These are phyloP conservation scores for Calephelis perditalis DNA, from an alignment of 2,888 invertebrate species.

Conservation along the genomic window DNA sequence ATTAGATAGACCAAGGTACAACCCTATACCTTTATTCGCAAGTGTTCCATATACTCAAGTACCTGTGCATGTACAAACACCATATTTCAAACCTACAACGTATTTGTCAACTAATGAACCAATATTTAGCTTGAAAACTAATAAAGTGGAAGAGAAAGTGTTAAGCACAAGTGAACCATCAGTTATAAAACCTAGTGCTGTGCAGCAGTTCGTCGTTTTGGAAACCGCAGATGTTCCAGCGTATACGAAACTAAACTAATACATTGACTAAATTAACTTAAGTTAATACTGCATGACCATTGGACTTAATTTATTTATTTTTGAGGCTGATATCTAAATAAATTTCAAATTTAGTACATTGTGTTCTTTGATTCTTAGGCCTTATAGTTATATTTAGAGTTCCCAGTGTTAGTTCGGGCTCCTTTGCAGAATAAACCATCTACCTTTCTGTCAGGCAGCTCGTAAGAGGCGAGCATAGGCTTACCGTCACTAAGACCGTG, in stretches of 20 bases:
- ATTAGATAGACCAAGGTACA: background rate
- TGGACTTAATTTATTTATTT: slow-evolving; percentile 12
- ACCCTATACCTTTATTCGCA: background rate
- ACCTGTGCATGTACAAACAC: background rate
- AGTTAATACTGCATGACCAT: background rate
- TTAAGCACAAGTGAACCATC: slow-evolving; percentile 3
- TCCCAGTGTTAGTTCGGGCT: too few species aligned
- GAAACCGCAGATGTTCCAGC: slow-evolving; percentile 4
- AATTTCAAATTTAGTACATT: too few species aligned
- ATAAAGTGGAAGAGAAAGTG: background rate
- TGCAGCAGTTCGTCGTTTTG: background rate
- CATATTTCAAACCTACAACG: background rate
- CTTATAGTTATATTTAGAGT: too few species aligned
- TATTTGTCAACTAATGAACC: background rate
- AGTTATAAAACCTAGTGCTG: background rate
- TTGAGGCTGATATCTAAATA: slow-evolving; percentile 18
- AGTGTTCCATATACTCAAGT: background rate
- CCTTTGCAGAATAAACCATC: too few species aligned
- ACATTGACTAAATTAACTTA: too few species aligned
- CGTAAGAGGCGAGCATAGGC: too few species aligned
- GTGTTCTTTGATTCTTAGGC: too few species aligned
- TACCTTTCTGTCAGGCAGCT: too few species aligned
- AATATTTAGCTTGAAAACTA: background rate
- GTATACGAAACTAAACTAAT: background rate
- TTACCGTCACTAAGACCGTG: too few species aligned